Percentiles rank a stretch among this genome's conserved stretches.
Evolutionary conservation across 2,113 vertebrate genomes (phyloP).

Genomic region (Silurus glanis): DNA sequence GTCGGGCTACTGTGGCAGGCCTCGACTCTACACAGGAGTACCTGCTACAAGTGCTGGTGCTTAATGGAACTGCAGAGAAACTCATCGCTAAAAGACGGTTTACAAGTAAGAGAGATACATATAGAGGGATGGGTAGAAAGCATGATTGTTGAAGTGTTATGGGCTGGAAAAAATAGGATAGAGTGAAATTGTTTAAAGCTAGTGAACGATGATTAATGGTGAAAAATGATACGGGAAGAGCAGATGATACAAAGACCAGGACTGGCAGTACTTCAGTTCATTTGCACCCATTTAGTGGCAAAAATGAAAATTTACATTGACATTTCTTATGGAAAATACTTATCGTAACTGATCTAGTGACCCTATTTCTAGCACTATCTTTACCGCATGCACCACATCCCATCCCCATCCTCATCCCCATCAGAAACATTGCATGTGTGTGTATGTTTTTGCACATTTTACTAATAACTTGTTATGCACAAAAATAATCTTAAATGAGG

Average conservation of each 20-base stretch:
- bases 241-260: not conserved
- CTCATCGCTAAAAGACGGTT: slow-evolving; percentile 86
- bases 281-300: not conserved
- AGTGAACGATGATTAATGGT: no score
- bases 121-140: not conserved
- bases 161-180: not conserved
- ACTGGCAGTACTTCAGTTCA: not conserved
- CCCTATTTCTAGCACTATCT: not conserved
- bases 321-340: not conserved
- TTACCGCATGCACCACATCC: not conserved
- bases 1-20: slow-evolving; percentile 85
- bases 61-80: slow-evolving; percentile 79
- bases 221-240: not conserved
- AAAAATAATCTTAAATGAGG: not conserved
- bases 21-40: slow-evolving; percentile 86
- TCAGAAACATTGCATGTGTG: not conserved
- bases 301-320: not conserved
- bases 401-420: not conserved
- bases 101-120: slow-evolving; percentile 78
- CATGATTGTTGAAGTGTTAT: not conserved
- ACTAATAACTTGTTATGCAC: not conserved
- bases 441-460: not conserved
- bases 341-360: not conserved
- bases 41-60: slow-evolving; percentile 79
- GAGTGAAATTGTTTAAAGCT: not conserved